These are phyloP conservation scores for Jordanella pulchra DNA, from an alignment of 2,797 vertebrate genomes.

Conservation along the genomic window DNA sequence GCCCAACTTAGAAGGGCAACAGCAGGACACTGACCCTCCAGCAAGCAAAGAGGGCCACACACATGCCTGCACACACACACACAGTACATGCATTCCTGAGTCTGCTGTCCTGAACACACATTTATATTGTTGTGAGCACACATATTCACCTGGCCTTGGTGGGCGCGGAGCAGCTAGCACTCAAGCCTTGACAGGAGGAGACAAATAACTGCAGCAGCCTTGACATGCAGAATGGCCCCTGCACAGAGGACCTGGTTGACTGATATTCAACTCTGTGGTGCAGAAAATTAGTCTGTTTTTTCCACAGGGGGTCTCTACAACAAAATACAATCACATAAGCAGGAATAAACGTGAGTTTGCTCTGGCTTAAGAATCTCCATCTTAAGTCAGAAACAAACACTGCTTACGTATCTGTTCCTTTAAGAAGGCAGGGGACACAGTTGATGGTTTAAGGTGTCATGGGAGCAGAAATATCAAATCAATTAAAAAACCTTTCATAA, in stretches of 20 bases:
- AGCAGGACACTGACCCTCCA: slow-evolving; percentile 37
- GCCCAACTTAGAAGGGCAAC: slow-evolving; percentile 30
- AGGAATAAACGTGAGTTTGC: slow-evolving; percentile 7
- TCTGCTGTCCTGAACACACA: slow-evolving; percentile 27
- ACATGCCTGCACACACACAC: slow-evolving; percentile 24
- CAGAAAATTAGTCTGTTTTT: slow-evolving; percentile 14
- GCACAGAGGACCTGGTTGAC: slow-evolving; percentile 36
- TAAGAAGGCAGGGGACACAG: neutral
- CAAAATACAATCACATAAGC: neutral
- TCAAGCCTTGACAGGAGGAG: slow-evolving; percentile 59
- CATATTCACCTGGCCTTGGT: slow-evolving; percentile 41
- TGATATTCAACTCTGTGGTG: slow-evolving; percentile 36
- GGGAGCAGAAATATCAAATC: neutral
- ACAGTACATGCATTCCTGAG: slow-evolving; percentile 10
- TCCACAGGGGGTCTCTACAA: slow-evolving; percentile 11
- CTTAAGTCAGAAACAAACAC: neutral
- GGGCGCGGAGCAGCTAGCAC: slow-evolving; percentile 44
- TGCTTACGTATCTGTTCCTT: neutral
- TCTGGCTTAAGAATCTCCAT: neutral
- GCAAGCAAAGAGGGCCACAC: slow-evolving; percentile 7
- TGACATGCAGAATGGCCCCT: slow-evolving; percentile 51
- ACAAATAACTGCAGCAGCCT: slow-evolving; percentile 73
- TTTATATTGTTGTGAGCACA: slow-evolving; percentile 17
- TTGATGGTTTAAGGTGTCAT: neutral
- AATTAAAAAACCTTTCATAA: neutral